Base-by-base conservation (phyloP, 2,888 invertebrate species). In the Drosophila macrospina region DNA sequence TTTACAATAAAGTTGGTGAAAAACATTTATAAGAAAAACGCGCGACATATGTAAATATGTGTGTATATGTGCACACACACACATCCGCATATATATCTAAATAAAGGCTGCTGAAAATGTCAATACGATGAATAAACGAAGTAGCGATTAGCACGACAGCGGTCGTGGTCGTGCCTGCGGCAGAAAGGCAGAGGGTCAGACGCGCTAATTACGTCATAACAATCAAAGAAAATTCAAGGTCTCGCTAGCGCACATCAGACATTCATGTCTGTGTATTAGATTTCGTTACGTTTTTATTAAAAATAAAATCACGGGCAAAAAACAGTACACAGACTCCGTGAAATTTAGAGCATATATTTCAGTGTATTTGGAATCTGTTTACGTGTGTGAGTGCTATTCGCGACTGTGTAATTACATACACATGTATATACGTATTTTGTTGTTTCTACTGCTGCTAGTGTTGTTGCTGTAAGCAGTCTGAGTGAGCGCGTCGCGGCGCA, bases 181-280 rank as follows among this genome's bases (percentile, higher is more conserved):
- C 45, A 61, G 61, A 44, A 56, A 56, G 66, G 74, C 69, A 68
- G 81, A 69, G 86, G 64, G 68, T 63, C 74, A 76, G 79, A 77
- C 83, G 81, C 77, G 86, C 79, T 84, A 90, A 91, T 91, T 91
- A 91, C 91, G 91, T 91, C 91, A 91, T 88, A 89, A 89, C 82
- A 85, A 91, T 86, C 81, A 89, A 78, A 86, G 89, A 87, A 86
- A 86, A 90, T 91, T 91, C 91, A 91, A 91, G 91, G 91, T 90
- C 91, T 86, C 79, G 78, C 69, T 64, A 68, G 71, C 69, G 61
- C 71, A 51, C 69, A 77, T 61, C 74, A 70, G 56, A 69, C 65
- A 73, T 67, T 60, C 71, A 75, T 55, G 80, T 78, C 74, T 64
- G 78, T 73, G 74, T 88, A 87, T 88, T 82, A 86, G 74, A 86